A percentile compares a stretch with the other conserved stretches of the same genome.
Conservation (phyloP, 2,113 vertebrate species). For the Rhinogobius similis region DNA sequence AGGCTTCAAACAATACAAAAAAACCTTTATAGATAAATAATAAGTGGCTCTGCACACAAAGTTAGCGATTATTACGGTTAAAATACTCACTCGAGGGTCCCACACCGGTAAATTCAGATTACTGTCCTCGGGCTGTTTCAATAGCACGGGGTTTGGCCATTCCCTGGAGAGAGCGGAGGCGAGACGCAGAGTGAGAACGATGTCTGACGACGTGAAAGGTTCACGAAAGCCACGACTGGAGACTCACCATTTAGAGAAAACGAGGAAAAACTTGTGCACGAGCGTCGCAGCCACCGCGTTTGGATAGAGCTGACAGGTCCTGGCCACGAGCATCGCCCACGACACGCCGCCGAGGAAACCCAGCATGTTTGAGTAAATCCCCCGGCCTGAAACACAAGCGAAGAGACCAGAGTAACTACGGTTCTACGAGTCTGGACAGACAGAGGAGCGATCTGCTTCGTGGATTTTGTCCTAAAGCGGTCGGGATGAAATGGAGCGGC, state of each 20-base stretch:
- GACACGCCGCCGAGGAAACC: constrained; percentile 98
- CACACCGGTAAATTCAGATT: constrained; percentile 95
- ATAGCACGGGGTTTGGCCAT: constrained; percentile 94
- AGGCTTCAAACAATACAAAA: background rate
- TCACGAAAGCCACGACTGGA: too few relatives aligned
- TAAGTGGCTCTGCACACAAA: too few relatives aligned
- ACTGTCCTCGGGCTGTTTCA: constrained; percentile 94
- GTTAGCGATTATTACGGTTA: background rate
- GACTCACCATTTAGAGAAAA: constrained; percentile 97
- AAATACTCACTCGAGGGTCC: constrained; percentile 90
- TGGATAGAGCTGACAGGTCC: constrained; percentile 94
- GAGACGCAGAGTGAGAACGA: background rate
- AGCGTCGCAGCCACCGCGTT: constrained; percentile 94
- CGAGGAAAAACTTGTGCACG: constrained; percentile 95
- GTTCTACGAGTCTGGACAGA: too few relatives aligned
- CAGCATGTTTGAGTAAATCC: constrained; percentile 97
- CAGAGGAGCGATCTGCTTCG: too few relatives aligned
- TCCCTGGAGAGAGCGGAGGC: constrained; percentile 77
- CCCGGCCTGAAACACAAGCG: constrained; percentile 79
- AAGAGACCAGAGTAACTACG: too few relatives aligned
- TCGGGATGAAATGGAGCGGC: too few relatives aligned
- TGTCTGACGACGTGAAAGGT: too few relatives aligned
- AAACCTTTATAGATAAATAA: too few relatives aligned
- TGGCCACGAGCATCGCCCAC: constrained; percentile 97
- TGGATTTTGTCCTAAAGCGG: too few relatives aligned